phyloP scores from a whole-genome alignment of 1,140 invertebrate species.

The Lepidurus apus region DNA sequence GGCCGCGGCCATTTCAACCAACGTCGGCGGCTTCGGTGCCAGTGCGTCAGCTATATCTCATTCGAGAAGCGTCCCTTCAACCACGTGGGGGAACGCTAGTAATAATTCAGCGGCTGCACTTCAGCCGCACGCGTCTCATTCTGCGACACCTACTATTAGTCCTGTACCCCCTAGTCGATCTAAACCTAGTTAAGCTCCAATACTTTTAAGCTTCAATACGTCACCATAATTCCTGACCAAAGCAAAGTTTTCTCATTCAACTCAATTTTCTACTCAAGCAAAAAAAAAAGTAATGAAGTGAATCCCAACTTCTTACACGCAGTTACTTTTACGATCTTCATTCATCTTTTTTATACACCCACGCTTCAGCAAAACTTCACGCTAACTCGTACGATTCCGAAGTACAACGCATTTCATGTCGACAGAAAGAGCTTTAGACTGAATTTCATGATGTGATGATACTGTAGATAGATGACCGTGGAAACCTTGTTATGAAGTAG shows the following conservation, averaged over 20 bases:
- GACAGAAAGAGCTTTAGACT: not conserved
- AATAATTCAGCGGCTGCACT: not conserved
- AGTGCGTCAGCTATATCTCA: constrained; percentile 19
- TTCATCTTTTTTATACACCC: not conserved
- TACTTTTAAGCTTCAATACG: not conserved
- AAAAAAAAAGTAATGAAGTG: not conserved
- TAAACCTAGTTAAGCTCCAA: not conserved
- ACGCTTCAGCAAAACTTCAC: not conserved
- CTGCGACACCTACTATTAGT: not conserved
- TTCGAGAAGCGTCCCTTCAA: constrained; percentile 28
- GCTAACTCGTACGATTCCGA: not conserved
- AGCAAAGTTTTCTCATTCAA: not conserved
- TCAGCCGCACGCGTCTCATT: not conserved
- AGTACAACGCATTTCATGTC: not conserved
- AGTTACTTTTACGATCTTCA: not conserved
- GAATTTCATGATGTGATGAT: not conserved
- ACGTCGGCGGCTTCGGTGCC: not conserved
- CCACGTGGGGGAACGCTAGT: not conserved
- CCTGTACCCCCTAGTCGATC: not conserved
- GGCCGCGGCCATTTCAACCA: constrained; percentile 37
- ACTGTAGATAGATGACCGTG: constrained; percentile 3
- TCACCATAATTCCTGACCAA: not conserved
- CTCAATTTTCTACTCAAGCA: not conserved
- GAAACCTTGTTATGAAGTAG: not conserved
- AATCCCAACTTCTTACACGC: not conserved